Conservation (phyloP, 1,140 invertebrate species). For the Drosophila pectinifera region DNA sequence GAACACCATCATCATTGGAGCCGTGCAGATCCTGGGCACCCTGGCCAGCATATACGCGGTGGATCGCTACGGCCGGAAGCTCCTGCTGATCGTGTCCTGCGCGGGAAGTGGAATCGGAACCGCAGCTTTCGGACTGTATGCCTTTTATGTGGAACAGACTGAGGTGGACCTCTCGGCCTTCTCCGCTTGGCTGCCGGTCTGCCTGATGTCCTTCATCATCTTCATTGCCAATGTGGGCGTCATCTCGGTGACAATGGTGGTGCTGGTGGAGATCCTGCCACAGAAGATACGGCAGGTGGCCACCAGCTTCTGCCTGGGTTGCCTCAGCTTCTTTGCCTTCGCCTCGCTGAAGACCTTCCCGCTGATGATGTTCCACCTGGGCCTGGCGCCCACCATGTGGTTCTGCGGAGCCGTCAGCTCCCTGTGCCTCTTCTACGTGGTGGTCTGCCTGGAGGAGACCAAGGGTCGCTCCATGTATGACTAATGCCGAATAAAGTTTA, state of each 20-base stretch:
- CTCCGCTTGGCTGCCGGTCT: constrained; percentile 70
- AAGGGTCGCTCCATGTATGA: constrained; percentile 75
- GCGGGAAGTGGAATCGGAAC: constrained; percentile 57
- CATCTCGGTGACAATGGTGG: constrained; percentile 74
- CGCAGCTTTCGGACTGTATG: constrained; percentile 64
- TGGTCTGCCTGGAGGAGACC: constrained; percentile 72
- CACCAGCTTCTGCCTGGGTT: constrained; percentile 65
- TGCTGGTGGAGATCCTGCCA: constrained; percentile 73
- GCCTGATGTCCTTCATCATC: constrained; percentile 70
- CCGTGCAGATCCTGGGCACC: constrained; percentile 86
- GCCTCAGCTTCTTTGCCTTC: constrained; percentile 70
- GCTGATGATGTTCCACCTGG: constrained; percentile 66
- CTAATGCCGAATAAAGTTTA: constrained; percentile 41
- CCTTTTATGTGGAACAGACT: constrained; percentile 66
- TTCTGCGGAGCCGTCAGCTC: constrained; percentile 56
- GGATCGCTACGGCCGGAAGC: constrained; percentile 71
- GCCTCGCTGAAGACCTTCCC: constrained; percentile 69
- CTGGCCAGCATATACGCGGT: constrained; percentile 68
- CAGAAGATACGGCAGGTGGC: constrained; percentile 66
- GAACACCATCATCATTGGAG: constrained; percentile 86
- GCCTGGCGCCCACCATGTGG: constrained; percentile 77
- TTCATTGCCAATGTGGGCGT: constrained; percentile 72
- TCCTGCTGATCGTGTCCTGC: constrained; percentile 68
- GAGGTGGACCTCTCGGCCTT: constrained; percentile 48
- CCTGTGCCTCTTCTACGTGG: constrained; percentile 66